These are phyloP conservation scores for Pedetes capensis DNA, from an alignment of 2,113 vertebrate genomes.

Conservation along the genomic window DNA sequence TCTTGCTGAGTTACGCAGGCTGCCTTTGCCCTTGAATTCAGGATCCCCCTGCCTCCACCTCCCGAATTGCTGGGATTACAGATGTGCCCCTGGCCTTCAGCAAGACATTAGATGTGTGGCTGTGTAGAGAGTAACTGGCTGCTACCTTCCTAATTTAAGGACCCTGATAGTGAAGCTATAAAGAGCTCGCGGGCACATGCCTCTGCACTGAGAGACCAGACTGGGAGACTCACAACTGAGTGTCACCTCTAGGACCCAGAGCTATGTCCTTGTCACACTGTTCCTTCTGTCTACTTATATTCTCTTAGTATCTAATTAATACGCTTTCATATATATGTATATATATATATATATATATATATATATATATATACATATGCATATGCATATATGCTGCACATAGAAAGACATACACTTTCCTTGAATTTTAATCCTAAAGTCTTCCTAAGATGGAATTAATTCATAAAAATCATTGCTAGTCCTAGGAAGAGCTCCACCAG, in stretches of 20 bases:
- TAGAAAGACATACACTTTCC: too few species aligned
- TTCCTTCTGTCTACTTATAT: not conserved
- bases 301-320: not conserved
- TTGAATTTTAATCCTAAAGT: not conserved
- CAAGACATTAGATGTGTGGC: too few species aligned
- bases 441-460: not conserved
- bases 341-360: too few species aligned
- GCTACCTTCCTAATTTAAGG: not conserved
- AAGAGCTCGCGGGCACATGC: not conserved
- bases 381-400: too few species aligned
- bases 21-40: too few species aligned
- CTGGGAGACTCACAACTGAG: not conserved
- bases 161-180: fast-evolving
- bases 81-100: too few species aligned
- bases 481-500: not conserved
- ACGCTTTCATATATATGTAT: not conserved
- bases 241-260: not conserved
- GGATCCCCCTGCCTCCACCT: too few species aligned
- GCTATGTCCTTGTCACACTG: not conserved
- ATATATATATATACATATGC: too few species aligned
- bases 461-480: not conserved
- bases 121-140: not conserved
- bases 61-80: too few species aligned
- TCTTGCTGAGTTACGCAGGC: too few species aligned
- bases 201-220: not conserved